A percentile compares a stretch with the other conserved stretches of the same genome.
phyloP scores from a whole-genome alignment of 2,113 vertebrate genomes.

The Pagrus major region DNA sequence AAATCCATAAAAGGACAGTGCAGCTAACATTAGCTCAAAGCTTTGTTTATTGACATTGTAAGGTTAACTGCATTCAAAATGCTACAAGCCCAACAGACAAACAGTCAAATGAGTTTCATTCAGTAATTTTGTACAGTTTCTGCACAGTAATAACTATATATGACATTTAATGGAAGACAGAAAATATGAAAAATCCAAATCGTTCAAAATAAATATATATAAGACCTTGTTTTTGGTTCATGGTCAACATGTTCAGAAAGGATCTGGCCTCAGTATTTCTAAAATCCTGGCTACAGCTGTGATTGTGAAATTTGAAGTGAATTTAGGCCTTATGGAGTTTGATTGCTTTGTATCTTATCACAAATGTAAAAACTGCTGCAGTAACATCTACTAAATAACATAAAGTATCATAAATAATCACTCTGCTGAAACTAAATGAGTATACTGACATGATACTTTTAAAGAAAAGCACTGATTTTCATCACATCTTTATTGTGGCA shows the following conservation, averaged over 20 bases:
- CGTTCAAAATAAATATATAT: background rate
- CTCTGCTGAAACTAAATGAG: background rate
- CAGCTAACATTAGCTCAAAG: too few relatives aligned
- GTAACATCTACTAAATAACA: background rate
- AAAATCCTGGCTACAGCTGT: background rate
- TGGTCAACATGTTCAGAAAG: too few relatives aligned
- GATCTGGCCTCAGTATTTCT: background rate
- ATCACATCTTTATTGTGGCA: conserved; percentile 13
- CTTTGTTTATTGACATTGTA: too few relatives aligned
- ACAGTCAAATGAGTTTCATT: too few relatives aligned
- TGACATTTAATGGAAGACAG: background rate
- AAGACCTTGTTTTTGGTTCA: background rate
- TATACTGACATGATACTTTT: background rate
- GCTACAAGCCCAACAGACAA: too few relatives aligned
- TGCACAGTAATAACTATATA: too few relatives aligned
- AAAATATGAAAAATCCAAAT: background rate
- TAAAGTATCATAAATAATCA: background rate
- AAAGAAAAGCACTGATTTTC: conserved; percentile 45
- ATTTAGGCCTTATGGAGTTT: background rate
- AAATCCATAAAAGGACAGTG: too few relatives aligned
- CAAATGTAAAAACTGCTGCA: background rate
- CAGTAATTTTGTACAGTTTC: too few relatives aligned
- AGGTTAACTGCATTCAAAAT: too few relatives aligned
- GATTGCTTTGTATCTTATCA: background rate
- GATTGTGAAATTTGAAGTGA: background rate